Percentiles rank a stretch among this genome's conserved stretches.
Evolutionary conservation across 2,888 invertebrate species (phyloP).

Genomic region (Thysanoteuthis rhombus): DNA sequence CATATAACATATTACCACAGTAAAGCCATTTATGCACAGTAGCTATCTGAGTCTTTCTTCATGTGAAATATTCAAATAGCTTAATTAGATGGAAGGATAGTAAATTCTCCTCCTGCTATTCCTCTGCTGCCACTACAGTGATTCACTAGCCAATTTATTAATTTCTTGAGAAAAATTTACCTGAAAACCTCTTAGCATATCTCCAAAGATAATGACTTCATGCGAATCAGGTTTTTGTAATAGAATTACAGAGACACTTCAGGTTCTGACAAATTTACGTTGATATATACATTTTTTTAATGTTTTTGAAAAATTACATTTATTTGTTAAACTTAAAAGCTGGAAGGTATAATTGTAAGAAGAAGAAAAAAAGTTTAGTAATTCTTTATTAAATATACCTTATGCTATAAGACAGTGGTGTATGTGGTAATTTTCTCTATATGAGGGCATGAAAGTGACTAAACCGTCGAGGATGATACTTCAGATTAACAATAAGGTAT

Average conservation of each 20-base stretch:
- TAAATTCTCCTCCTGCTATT: background rate
- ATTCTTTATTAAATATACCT: constrained; percentile 27
- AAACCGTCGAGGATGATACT: constrained; percentile 23
- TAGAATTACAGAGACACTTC: constrained; percentile 12
- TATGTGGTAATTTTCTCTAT: background rate
- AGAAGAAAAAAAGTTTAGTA: background rate
- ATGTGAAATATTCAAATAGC: background rate
- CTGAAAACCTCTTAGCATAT: constrained; percentile 21
- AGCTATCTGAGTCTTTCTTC: background rate
- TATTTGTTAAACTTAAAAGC: constrained; percentile 12
- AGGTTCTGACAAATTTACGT: background rate
- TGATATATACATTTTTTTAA: background rate
- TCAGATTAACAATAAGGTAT: constrained; percentile 29
- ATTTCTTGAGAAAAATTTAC: constrained; percentile 24
- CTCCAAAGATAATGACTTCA: constrained; percentile 26
- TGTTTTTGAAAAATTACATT: background rate
- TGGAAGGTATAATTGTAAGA: constrained; percentile 18
- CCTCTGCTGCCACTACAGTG: background rate
- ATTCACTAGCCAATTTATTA: constrained; percentile 28
- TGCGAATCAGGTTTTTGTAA: background rate
- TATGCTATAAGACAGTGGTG: background rate
- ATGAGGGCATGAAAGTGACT: constrained; percentile 29
- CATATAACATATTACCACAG: background rate
- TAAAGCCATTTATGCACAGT: background rate
- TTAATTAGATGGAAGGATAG: background rate